phyloP scores from a whole-genome alignment of 2,888 invertebrate genomes.

The Melieria omissa region DNA sequence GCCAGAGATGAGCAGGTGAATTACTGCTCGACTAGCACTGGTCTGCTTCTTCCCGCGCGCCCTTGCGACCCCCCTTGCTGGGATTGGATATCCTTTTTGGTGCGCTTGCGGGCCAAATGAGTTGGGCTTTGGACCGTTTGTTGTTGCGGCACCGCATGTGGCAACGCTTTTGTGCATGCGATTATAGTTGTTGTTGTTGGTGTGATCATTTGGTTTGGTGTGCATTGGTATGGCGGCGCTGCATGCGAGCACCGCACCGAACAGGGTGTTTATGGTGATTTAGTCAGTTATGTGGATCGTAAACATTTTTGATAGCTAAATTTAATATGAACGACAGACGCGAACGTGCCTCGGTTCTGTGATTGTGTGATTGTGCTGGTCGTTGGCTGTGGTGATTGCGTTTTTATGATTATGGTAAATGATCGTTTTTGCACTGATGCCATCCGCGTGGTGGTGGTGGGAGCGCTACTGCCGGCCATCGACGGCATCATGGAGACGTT shows the following conservation, averaged over 20 bases:
- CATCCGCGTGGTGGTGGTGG: no score
- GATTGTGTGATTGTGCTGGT: no score
- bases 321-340: conserved; percentile 64
- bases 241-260: conserved; percentile 40
- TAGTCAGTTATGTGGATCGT: conserved; percentile 67
- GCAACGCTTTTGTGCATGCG: neutral
- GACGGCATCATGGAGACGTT: no score
- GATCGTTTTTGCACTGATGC: conserved; percentile 21
- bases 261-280: conserved; percentile 67
- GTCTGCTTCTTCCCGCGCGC: no score
- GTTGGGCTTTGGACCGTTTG: neutral
- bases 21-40: no score
- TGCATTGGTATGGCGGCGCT: neutral
- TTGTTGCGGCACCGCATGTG: neutral
- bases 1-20: no score
- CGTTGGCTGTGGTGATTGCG: neutral
- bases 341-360: conserved; percentile 4
- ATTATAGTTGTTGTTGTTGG: neutral
- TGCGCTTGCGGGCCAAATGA: no score
- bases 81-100: no score
- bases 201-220: neutral
- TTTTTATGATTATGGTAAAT: conserved; percentile 39
- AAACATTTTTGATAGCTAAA: conserved; percentile 67
- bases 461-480: no score
- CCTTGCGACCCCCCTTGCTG: no score